Evolutionary conservation across 2,888 invertebrate species (phyloP), one percentile per base, ranked within the genome.

Genomic region (Thecophora atra): DNA sequence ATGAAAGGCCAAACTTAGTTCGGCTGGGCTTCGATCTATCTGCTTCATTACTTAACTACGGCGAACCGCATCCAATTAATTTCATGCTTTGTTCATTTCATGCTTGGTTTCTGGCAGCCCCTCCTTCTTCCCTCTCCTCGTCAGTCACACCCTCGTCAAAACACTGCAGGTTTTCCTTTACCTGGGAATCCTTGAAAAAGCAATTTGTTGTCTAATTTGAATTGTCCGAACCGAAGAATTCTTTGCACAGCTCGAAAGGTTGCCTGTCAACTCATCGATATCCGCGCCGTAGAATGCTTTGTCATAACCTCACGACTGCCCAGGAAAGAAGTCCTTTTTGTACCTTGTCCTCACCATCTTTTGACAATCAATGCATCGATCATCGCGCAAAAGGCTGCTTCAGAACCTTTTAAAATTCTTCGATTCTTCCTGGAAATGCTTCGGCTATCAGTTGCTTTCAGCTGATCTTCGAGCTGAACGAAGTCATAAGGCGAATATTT

Each of bases 1-100:
- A 60, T 11, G 37, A 37, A 37, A 6, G 37, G 37, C 37, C 37
- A 37, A 37, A 37, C 37, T 37, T 11, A 37, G 37, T 37, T 8
- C 37, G 37, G 6, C 37, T 37, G 37, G 7, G 2, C n/a, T n/a
- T n/a, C n/a, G 11, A 37, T 37, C 37, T 37, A 11, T 47, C 17
- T 47, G n/a, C 47, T 47, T n/a, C 47, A 15, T 47, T 47, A 47
- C 47, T n/a, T 28, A 58, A 28, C 28, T 28, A 58, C 58, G 60
- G 60, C 30, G 8, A 30, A 60, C 60, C 60, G 30, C 60, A 60
- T 26, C 60, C 30, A 60, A 60, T 60, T 60, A 30, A 60, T 30
- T 60, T 26, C 30, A 60, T 8, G 60, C 30, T 13, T 30, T 60
- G 60, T 60, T 60, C 28, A 15, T 1, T 7, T 30, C 15, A 17